A percentile compares a stretch with the other conserved stretches of the same genome.
These are phyloP conservation scores for Diabrotica virgifera DNA, from an alignment of 1,140 invertebrate species.

Conservation along the genomic window DNA sequence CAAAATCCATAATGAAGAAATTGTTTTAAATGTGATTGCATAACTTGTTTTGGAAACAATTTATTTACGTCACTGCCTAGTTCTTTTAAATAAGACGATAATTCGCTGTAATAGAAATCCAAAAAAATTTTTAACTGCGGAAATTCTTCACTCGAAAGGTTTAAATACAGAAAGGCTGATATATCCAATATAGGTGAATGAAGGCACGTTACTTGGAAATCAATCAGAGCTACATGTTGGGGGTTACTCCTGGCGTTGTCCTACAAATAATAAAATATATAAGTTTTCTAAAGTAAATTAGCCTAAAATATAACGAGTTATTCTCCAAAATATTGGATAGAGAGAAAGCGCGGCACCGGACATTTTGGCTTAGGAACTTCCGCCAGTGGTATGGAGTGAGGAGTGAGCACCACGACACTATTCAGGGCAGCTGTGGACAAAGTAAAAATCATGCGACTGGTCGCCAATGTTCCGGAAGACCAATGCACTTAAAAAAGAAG, in stretches of 20 bases:
- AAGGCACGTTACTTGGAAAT: conserved; percentile 56
- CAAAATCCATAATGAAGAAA: conserved; percentile 44
- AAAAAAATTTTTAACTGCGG: conserved; percentile 43
- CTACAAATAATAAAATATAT: conserved; percentile 7
- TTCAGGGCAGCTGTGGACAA: no score
- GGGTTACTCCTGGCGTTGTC: not conserved
- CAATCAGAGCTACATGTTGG: conserved; percentile 47
- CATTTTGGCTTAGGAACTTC: no score
- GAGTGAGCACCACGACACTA: no score
- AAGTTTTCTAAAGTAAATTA: no score
- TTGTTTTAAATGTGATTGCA: conserved; percentile 40
- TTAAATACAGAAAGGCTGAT: conserved; percentile 56
- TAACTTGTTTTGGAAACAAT: conserved; percentile 45
- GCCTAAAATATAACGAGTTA: no score
- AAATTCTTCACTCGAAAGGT: conserved; percentile 50
- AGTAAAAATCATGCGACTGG: no score
- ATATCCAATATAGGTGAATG: conserved; percentile 58
- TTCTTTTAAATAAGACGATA: conserved; percentile 46
- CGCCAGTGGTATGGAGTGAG: no score
- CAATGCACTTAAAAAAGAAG: no score
- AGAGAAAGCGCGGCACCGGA: no score
- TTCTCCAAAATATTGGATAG: no score
- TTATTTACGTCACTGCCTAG: conserved; percentile 48
- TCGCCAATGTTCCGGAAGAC: no score
- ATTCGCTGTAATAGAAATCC: conserved; percentile 53